phyloP scores from a whole-genome alignment of 2,113 vertebrate genomes.

The pig (Sus scrofa) region T2T-Sscrofa CM000817.6:110594001-110594500 shows the following conservation, averaged over 20 bases:
- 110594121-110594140: conserved; percentile 31
- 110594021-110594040: conserved; percentile 38
- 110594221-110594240: not conserved
- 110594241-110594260: not conserved
- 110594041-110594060: conserved; percentile 60
- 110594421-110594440: not conserved
- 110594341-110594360: not conserved
- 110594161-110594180: conserved; percentile 31
- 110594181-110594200: conserved; percentile 50
- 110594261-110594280: not conserved
- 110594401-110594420: not conserved
- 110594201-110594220: not conserved
- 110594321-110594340: not conserved
- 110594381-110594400: not conserved
- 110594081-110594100: conserved; percentile 63
- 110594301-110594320: conserved; percentile 3
- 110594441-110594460: not conserved
- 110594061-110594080: conserved; percentile 64
- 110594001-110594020: conserved; percentile 46
- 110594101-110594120: conserved; percentile 62
- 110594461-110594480: conserved; percentile 21
- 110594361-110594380: not conserved
- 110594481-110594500: conserved; percentile 12
- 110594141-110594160: conserved; percentile 60
- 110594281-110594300: not conserved